Evolutionary conservation across 2,113 vertebrate species (phyloP), one percentile per base, ranked within the genome.

Genomic region (Ancistrus triradiatus): DNA sequence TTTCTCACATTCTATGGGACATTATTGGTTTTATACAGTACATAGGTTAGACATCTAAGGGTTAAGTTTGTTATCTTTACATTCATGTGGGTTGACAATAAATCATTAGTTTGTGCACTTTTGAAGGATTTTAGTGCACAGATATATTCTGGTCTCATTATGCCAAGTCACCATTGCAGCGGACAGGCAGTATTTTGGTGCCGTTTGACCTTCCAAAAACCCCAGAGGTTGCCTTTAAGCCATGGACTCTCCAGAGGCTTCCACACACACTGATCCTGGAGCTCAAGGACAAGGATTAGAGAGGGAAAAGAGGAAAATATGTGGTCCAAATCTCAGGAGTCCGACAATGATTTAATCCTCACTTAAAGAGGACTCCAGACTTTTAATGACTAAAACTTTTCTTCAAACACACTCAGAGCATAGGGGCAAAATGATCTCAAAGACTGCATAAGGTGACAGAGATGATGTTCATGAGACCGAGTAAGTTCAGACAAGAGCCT

Each of bases 241-340:
- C 52, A 24, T 21, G 60, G 33, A 48, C 38, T 72, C 64, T 62
- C 46, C 27, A 47, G 46, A 68, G 51, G 50, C 52, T 14, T 11
- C 50, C 43, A 50, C 44, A 42, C 58, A 52, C 60, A 33, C 55
- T 31, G 70, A 63, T 49, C 61, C 28, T 28, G 9, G 52, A 47
- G 49, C 70, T 59, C 52, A 21, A 46, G 70, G 70, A 68, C 27
- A 59, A 25, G 64, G 70, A 73, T 73, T 73, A 73, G 52, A 73
- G 64, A 10, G 52, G 44, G 24, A 37, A 67, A 61, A 44, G 40
- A 24, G 59, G 28, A 40, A 46, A 42, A 53, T 27, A 33, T 43
- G 38, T n/a, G 22, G 37, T 52, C 58, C 15, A 35, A 57, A 51
- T 47, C 55, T 52, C 47, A 63, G 35, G 31, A 49, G 11, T 50